These are phyloP conservation scores for Ischnura elegans DNA, from an alignment of 2,888 invertebrate genomes.

Conservation along the genomic window DNA sequence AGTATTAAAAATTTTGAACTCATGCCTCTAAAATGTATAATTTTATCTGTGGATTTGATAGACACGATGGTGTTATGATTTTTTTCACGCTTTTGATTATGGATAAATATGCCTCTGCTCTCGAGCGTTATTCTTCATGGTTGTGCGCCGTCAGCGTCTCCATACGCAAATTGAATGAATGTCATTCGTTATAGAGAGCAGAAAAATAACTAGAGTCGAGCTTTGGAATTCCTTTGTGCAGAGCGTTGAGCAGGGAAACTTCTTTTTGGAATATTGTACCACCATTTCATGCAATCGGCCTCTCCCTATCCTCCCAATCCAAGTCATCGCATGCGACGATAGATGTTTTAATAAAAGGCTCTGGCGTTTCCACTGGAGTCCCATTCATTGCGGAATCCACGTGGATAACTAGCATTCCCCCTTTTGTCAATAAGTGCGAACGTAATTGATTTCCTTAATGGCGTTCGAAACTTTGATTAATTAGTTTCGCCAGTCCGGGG, in stretches of 20 bases:
- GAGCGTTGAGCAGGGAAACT: not conserved
- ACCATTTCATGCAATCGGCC: no score
- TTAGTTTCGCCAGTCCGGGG: not conserved
- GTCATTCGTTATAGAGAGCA: not conserved
- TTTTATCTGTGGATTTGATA: no score
- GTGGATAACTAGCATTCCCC: constrained; percentile 18
- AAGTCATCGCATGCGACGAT: not conserved
- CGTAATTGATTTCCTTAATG: constrained; percentile 34
- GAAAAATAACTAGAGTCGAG: not conserved
- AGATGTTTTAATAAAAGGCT: constrained; percentile 20
- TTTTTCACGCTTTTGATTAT: no score
- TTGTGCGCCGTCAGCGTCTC: not conserved
- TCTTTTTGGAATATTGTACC: not conserved
- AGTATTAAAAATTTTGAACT: no score
- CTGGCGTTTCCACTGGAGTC: not conserved
- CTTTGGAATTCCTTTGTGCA: not conserved
- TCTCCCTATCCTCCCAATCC: not conserved
- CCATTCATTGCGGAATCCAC: constrained; percentile 27
- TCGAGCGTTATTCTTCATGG: no score
- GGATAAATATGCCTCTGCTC: no score
- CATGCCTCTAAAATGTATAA: no score
- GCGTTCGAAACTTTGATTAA: constrained; percentile 34
- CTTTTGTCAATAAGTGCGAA: constrained; percentile 33
- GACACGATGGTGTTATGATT: no score
- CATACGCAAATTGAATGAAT: not conserved